These are phyloP conservation scores for Himalopsyche phryganea DNA, from an alignment of 1,140 invertebrate species.

Conservation along the genomic window DNA sequence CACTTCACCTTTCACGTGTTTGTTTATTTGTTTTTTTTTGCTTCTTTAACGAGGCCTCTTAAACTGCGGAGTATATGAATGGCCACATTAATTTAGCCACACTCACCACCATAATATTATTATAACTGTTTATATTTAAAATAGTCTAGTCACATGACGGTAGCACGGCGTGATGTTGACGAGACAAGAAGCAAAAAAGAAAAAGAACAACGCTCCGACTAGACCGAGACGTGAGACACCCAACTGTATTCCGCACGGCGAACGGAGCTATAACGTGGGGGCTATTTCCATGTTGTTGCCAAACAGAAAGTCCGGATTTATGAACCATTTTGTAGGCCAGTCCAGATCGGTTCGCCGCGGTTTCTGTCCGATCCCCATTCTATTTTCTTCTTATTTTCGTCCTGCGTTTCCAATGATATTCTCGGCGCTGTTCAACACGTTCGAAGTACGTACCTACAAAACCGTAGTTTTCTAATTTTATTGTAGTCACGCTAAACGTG, in stretches of 20 bases:
- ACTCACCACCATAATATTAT: neutral
- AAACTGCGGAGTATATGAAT: too few relatives aligned
- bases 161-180: too few relatives aligned
- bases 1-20: too few relatives aligned
- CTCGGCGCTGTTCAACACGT: slow-evolving; percentile 32
- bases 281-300: slow-evolving; percentile 13
- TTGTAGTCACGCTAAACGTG: slow-evolving; percentile 21
- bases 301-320: neutral
- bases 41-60: too few relatives aligned
- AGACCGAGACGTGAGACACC: too few relatives aligned
- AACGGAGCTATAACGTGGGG: neutral
- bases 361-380: slow-evolving; percentile 3
- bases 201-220: neutral
- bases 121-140: too few relatives aligned
- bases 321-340: neutral
- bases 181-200: too few relatives aligned
- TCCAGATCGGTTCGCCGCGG: slow-evolving; percentile 4
- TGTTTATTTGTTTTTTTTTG: too few relatives aligned
- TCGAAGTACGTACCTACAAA: slow-evolving; percentile 26
- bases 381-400: slow-evolving; percentile 2
- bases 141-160: too few relatives aligned
- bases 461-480: slow-evolving; percentile 21
- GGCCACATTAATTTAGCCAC: neutral
- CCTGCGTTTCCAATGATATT: slow-evolving; percentile 26
- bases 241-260: neutral